Evolutionary conservation across 2,888 invertebrate genomes (phyloP).

Genomic region (Trissoscelio sp.): DNA sequence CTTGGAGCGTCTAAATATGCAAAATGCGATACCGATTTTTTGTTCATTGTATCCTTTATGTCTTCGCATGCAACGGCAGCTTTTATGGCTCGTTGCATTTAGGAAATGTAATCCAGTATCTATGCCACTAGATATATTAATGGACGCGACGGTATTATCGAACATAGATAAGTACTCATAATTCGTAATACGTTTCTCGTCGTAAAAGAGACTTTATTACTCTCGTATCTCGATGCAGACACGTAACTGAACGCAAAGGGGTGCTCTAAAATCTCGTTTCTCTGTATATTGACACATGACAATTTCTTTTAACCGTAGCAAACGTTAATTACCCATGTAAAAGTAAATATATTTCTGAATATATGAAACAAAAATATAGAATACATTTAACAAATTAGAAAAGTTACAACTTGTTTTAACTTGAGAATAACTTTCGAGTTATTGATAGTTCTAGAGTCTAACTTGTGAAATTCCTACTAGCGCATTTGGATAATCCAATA

Average conservation of each 20-base stretch:
- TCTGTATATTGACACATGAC: constrained; percentile 52
- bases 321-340: constrained; percentile 38
- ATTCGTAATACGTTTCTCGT: constrained; percentile 70
- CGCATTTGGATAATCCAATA: no score
- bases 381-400: no score
- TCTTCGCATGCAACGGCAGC: constrained; percentile 59
- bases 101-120: constrained; percentile 69
- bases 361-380: no score
- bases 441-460: no score
- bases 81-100: constrained; percentile 69
- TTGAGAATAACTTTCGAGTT: no score
- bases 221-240: constrained; percentile 66
- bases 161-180: constrained; percentile 70
- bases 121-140: constrained; percentile 69
- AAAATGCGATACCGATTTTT: constrained; percentile 66
- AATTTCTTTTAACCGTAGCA: constrained; percentile 32
- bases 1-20: constrained; percentile 63
- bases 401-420: no score
- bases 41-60: constrained; percentile 67
- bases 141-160: constrained; percentile 69
- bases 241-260: constrained; percentile 56
- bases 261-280: constrained; percentile 56
- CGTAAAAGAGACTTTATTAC: constrained; percentile 69
- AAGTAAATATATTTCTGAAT: not conserved
- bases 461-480: no score